Percentiles rank a stretch among this genome's conserved stretches.
Conservation (phyloP, 2,888 invertebrate genomes). For the Drosophila sordidula region DNA sequence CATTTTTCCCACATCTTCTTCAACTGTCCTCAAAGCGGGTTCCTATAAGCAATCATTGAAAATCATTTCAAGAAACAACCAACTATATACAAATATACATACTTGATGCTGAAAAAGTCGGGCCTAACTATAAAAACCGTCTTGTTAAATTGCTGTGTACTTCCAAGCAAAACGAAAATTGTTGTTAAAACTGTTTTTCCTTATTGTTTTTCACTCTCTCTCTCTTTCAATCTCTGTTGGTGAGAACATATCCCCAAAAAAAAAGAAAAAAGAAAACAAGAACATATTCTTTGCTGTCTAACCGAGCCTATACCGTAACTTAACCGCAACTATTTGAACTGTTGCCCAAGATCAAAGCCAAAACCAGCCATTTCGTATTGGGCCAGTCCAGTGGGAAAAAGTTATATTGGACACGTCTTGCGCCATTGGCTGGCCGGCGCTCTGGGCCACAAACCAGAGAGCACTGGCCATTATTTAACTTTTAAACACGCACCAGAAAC, state of each 20-base stretch:
- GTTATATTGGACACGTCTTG: slow-evolving; percentile 81
- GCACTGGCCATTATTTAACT: slow-evolving; percentile 73
- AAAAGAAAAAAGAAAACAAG: background rate
- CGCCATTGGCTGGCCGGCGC: slow-evolving; percentile 64
- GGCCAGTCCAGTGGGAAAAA: slow-evolving; percentile 52
- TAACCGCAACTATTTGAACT: slow-evolving; percentile 77
- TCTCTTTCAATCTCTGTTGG: slow-evolving; percentile 8
- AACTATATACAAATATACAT: slow-evolving; percentile 4
- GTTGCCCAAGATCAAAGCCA: slow-evolving; percentile 71
- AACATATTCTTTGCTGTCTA: slow-evolving; percentile 58
- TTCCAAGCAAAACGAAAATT: slow-evolving; percentile 47
- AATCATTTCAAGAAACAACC: background rate
- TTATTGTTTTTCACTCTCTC: background rate
- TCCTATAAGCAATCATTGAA: slow-evolving; percentile 27
- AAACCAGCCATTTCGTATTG: slow-evolving; percentile 29
- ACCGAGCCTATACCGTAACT: slow-evolving; percentile 53
- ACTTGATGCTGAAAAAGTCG: slow-evolving; percentile 38
- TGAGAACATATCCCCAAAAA: slow-evolving; percentile 44
- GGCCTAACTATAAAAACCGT: slow-evolving; percentile 38
- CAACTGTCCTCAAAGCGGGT: slow-evolving; percentile 15
- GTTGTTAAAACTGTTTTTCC: slow-evolving; percentile 48
- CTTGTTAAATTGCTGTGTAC: slow-evolving; percentile 63
- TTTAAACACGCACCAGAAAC: slow-evolving; percentile 75
- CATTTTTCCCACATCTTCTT: background rate
- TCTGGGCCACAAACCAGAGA: too few relatives aligned